Evolutionary conservation across 2,888 invertebrate species (phyloP).

Genomic region (Lasius fuliginosus): DNA sequence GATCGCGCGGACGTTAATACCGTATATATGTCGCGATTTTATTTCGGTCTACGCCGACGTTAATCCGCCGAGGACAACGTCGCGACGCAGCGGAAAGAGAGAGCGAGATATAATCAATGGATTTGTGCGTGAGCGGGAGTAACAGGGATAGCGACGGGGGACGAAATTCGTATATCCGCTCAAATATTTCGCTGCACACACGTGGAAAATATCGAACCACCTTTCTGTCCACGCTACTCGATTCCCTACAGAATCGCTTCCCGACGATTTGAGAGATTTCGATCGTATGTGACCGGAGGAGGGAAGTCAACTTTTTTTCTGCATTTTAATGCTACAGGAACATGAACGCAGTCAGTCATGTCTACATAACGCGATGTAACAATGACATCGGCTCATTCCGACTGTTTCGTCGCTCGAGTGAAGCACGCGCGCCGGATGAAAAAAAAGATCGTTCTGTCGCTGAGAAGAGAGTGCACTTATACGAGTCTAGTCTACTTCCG

Average conservation of each 20-base stretch:
- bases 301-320: constrained; percentile 42
- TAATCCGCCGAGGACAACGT: constrained; percentile 67
- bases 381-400: constrained; percentile 36
- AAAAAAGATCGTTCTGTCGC: constrained; percentile 28
- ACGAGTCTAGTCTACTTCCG: constrained; percentile 12
- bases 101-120: background rate
- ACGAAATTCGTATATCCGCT: constrained; percentile 70
- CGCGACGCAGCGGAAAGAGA: constrained; percentile 8
- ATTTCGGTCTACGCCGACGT: constrained; percentile 62
- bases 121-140: background rate
- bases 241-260: constrained; percentile 28
- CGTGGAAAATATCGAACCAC: constrained; percentile 68
- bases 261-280: constrained; percentile 57
- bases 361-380: constrained; percentile 29
- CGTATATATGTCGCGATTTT: constrained; percentile 62
- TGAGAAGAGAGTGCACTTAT: background rate
- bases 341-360: constrained; percentile 40
- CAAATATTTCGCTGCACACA: constrained; percentile 70
- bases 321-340: constrained; percentile 61
- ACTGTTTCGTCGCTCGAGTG: constrained; percentile 19
- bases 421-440: background rate
- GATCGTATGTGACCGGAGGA: constrained; percentile 31
- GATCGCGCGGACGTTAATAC: constrained; percentile 69
- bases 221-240: constrained; percentile 41
- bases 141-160: constrained; percentile 27